phyloP scores from a whole-genome alignment of 1,140 invertebrate genomes.

The Nasonia longicornis region DNA sequence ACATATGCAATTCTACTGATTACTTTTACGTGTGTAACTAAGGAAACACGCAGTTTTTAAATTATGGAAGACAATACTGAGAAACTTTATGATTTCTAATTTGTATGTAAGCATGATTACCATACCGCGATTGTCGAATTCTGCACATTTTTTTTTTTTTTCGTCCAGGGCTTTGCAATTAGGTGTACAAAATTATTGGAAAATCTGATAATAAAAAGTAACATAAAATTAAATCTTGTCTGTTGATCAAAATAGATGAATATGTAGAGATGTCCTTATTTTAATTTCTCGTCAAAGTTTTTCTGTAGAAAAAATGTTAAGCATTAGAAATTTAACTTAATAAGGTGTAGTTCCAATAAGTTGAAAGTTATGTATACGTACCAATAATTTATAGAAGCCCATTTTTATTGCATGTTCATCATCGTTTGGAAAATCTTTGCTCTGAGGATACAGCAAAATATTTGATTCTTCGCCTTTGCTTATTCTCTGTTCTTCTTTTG shows the following conservation, averaged over 20 bases:
- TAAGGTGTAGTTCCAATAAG: background rate
- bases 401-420: slow-evolving; percentile 31
- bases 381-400: slow-evolving; percentile 38
- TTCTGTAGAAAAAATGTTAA: slow-evolving; percentile 23
- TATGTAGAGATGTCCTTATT: slow-evolving; percentile 9
- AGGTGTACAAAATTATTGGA: background rate
- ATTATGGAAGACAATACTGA: slow-evolving; percentile 1
- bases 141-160: background rate
- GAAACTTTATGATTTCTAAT: background rate
- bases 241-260: background rate
- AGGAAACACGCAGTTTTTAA: background rate
- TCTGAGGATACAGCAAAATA: slow-evolving; percentile 8
- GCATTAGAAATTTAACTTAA: background rate
- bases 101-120: background rate
- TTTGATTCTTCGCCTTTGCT: slow-evolving; percentile 9
- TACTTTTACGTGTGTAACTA: background rate
- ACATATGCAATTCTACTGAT: background rate
- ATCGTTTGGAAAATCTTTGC: background rate
- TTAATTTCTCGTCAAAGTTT: slow-evolving; percentile 29
- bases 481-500: background rate
- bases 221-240: background rate
- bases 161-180: background rate
- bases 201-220: background rate
- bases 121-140: slow-evolving; percentile 9
- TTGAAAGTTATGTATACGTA: background rate